These are phyloP conservation scores for Zaprionus gabonicus DNA, from an alignment of 1,140 invertebrate species.

Conservation along the genomic window DNA sequence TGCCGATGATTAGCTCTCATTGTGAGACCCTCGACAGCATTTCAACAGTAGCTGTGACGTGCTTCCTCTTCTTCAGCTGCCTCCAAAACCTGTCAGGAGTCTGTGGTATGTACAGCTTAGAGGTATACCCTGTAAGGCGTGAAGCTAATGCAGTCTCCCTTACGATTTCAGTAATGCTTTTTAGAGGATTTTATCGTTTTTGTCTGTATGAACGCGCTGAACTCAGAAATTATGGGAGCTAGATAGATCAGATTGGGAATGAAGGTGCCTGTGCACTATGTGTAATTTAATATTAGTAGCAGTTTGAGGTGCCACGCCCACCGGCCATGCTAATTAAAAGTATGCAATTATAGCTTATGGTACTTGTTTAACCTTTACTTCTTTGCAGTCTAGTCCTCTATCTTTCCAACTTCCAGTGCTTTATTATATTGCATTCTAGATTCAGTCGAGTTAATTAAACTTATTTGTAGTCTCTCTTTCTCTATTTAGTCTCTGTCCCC, in stretches of 20 bases:
- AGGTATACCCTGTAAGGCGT: background rate
- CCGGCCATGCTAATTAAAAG: background rate
- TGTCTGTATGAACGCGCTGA: background rate
- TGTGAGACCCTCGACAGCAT: slow-evolving; percentile 15
- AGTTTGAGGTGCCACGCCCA: background rate
- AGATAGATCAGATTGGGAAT: background rate
- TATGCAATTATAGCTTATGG: too few relatives aligned
- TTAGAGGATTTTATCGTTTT: background rate
- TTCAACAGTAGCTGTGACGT: slow-evolving; percentile 25
- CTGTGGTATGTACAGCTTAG: background rate
- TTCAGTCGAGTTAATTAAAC: too few relatives aligned
- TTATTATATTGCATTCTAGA: too few relatives aligned
- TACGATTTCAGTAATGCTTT: background rate
- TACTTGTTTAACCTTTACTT: too few relatives aligned
- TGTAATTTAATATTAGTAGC: background rate
- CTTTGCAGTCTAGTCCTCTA: too few relatives aligned
- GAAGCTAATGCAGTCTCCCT: too few relatives aligned
- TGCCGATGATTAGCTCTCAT: slow-evolving; percentile 34
- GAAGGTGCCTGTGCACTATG: background rate
- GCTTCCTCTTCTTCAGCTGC: slow-evolving; percentile 21
- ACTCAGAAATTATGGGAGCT: background rate
- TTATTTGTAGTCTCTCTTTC: too few relatives aligned
- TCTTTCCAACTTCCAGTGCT: too few relatives aligned
- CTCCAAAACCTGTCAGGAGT: slow-evolving; percentile 3
- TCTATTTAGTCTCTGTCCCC: background rate